Evolutionary conservation across 2,113 vertebrate species (phyloP), one percentile per base, ranked within the genome.

Genomic region (Camelus bactrianus): DNA sequence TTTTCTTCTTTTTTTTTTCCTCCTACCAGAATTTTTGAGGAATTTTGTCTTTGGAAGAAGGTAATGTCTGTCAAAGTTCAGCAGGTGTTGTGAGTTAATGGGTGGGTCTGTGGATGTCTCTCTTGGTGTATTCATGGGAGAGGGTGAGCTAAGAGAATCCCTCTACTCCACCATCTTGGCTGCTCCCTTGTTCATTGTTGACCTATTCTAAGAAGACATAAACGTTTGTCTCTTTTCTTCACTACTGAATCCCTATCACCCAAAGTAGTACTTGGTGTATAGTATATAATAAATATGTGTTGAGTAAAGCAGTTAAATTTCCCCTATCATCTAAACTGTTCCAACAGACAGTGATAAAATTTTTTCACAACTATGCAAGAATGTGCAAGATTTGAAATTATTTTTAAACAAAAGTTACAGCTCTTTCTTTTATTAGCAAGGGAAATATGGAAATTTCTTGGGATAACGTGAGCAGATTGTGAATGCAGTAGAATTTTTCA

Each of bases 351-450:
- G 65, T 35, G 54, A 89, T 96, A 42, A 46, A 58, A 15, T 7
- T 35, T 89, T 65, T 93, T 73, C 77, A 92, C 56, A 89, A 52
- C 72, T 92, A 56, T 46, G 83, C 48, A 88, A 70, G 65, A 91
- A 76, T 70, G 46, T n/a, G 32, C 50, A 86, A 38, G 30, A 64
- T 64, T 58, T 24, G 38, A 79, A 92, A 73, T 79, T 48, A 85
- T 83, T 92, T 92, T 93, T 35, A n/a, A 93, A 58, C 24, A 86
- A 82, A 86, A 86, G 5, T 86, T 77, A 84, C 13, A 96, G 14
- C 30, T 89, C 7, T 75, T 91, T 85, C 48, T 86, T 92, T 94
- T 86, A 81, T 79, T 95, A 93, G 24, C 30, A 91, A 90, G 38
- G 73, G 5, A 81, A 87, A 86, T 81, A 54, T 48, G 19, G 60